Evolutionary conservation across 2,113 vertebrate genomes (phyloP), one percentile per base, ranked within the genome.

Genomic region (Psittacula cyanocephala): DNA sequence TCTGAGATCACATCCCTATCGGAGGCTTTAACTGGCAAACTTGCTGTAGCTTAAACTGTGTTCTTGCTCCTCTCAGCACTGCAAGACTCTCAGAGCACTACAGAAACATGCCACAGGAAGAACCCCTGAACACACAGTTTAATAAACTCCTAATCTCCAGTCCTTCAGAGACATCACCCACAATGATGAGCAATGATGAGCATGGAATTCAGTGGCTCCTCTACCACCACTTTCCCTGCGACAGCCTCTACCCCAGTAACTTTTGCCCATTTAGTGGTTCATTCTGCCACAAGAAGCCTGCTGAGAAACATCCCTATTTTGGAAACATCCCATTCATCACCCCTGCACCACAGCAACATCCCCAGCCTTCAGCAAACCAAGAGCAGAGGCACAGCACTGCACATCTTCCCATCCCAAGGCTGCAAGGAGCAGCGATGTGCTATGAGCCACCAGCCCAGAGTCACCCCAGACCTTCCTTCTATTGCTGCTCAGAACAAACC

Each of bases 1-100:
- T 39, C 69, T 0, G 27, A 28, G 49, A 16, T 13, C 11, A 37
- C 19, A 4, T 7, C 13, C 65, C 27, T 4, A 55, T 15, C 33
- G 1, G 1, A 53, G 43, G 41, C 52, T 37, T 63, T 64, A 41
- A 55, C 72, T 41, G 86, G 39, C 47, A 41, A 35, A 72, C 25
- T 44, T 11, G 24, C 83, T 6, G 15, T 4, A 46, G 16, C 8
- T 44, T 9, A 7, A 8, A 5, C 0, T 1, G 0, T 2, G 31
- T 17, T 59, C 76, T 80, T 43, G 22, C 67, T 63, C 19, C 52
- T 22, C 80, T 15, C 82, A 39, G 93, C 72, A 8, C 59, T 27
- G 9, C 20, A 8, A 5, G 49, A 10, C 55, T 47, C 67, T 11
- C 68, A 1, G 39, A 50, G 65, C 53, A 1, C 22, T 5, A 3